Percentiles rank a stretch among this genome's conserved stretches.
These are phyloP conservation scores for Stenopsyche tienmushanensis DNA, from an alignment of 1,140 invertebrate genomes.

Conservation along the genomic window DNA sequence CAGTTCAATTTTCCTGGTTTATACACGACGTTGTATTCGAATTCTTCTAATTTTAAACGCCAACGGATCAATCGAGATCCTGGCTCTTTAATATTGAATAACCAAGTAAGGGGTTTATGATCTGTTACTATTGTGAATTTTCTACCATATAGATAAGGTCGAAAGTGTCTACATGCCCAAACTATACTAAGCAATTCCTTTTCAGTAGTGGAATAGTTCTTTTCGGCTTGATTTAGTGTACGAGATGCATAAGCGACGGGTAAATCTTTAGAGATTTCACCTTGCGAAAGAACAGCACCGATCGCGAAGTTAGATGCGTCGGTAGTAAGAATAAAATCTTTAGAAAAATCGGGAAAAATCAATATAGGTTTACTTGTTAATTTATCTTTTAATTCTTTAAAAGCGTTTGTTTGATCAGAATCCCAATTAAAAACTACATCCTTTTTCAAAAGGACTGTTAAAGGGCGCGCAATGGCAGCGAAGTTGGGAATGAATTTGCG, in stretches of 20 bases:
- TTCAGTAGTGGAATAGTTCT: conserved; percentile 49
- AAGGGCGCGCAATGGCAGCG: conserved; percentile 44
- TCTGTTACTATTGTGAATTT: conserved; percentile 56
- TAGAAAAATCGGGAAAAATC: conserved; percentile 43
- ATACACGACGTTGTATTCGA: conserved; percentile 49
- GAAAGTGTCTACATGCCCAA: conserved; percentile 51
- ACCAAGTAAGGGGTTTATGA: conserved; percentile 53
- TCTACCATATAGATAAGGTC: conserved; percentile 51
- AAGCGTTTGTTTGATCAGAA: conserved; percentile 38
- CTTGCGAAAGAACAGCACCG: conserved; percentile 47
- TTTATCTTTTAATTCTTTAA: conserved; percentile 41
- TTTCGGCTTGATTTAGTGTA: conserved; percentile 48
- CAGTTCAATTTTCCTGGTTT: conserved; percentile 47
- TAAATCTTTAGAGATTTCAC: conserved; percentile 22
- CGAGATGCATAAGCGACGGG: conserved; percentile 49
- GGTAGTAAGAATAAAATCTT: conserved; percentile 46
- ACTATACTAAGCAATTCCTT: conserved; percentile 58
- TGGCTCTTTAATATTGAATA: conserved; percentile 50
- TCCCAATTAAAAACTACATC: conserved; percentile 43
- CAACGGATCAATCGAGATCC: conserved; percentile 54
- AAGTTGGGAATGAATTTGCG: conserved; percentile 39
- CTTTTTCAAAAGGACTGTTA: conserved; percentile 46
- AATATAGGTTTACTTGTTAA: conserved; percentile 38
- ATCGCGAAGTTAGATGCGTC: conserved; percentile 45
- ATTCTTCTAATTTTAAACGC: conserved; percentile 53